Evolutionary conservation across 1,140 invertebrate genomes (phyloP).

Genomic region (Amyelois transitella): DNA sequence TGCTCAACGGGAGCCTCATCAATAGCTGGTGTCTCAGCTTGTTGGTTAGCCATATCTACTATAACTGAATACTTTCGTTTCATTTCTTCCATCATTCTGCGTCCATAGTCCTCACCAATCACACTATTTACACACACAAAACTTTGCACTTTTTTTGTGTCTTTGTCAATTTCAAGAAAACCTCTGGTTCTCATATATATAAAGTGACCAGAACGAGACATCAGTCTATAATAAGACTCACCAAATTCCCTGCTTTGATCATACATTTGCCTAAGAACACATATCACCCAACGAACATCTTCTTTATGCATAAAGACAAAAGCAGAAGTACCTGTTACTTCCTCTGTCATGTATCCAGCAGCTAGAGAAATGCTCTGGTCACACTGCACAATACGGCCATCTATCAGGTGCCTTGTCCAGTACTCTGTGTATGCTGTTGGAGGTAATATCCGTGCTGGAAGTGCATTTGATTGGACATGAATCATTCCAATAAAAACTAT

Average conservation of each 20-base stretch:
- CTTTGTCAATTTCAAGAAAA: slow-evolving; percentile 85
- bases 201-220: slow-evolving; percentile 85
- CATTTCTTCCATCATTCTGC: slow-evolving; percentile 82
- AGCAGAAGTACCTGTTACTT: slow-evolving; percentile 87
- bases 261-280: slow-evolving; percentile 91
- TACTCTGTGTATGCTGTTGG: slow-evolving; percentile 86
- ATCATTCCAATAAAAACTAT: slow-evolving; percentile 82
- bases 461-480: slow-evolving; percentile 79
- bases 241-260: slow-evolving; percentile 85
- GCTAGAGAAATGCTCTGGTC: slow-evolving; percentile 92
- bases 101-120: slow-evolving; percentile 82
- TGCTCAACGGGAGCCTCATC: slow-evolving; percentile 78
- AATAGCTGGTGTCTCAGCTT: slow-evolving; percentile 29
- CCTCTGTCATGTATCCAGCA: slow-evolving; percentile 89
- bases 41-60: slow-evolving; percentile 69
- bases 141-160: slow-evolving; percentile 84
- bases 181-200: slow-evolving; percentile 89
- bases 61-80: slow-evolving; percentile 83
- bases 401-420: slow-evolving; percentile 87
- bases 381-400: slow-evolving; percentile 89
- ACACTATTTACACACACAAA: slow-evolving; percentile 91
- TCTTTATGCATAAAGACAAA: slow-evolving; percentile 92
- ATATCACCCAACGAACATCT: slow-evolving; percentile 89
- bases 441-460: slow-evolving; percentile 81
- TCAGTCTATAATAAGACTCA: slow-evolving; percentile 87